A percentile compares a stretch with the other conserved stretches of the same genome.
Evolutionary conservation across 1,140 invertebrate species (phyloP).

Genomic region (Drosophila rhopaloa): DNA sequence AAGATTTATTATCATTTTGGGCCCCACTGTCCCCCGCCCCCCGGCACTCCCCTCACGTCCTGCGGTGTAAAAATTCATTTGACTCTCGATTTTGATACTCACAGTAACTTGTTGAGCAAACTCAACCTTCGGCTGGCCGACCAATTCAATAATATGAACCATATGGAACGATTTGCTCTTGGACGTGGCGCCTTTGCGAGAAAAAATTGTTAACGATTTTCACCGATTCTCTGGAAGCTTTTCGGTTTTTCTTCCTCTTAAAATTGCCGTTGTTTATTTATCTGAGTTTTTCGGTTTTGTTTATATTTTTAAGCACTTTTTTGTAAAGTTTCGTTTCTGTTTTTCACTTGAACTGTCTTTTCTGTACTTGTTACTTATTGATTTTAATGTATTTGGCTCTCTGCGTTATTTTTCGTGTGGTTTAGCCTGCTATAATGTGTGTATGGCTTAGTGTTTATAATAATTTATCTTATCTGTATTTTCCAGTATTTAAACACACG

Average conservation of each 20-base stretch:
- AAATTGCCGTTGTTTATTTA: slow-evolving; percentile 19
- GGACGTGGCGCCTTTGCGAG: slow-evolving; percentile 79
- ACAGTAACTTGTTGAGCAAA: slow-evolving; percentile 85
- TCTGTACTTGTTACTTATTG: slow-evolving; percentile 43
- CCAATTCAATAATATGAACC: slow-evolving; percentile 85
- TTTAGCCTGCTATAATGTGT: slow-evolving; percentile 36
- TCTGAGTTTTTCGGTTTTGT: slow-evolving; percentile 20
- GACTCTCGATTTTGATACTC: slow-evolving; percentile 67
- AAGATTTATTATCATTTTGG: slow-evolving; percentile 83
- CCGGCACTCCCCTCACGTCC: neutral
- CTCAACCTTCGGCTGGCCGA: slow-evolving; percentile 85
- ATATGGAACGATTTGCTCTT: slow-evolving; percentile 84
- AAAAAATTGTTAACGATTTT: slow-evolving; percentile 65
- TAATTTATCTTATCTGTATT: slow-evolving; percentile 77
- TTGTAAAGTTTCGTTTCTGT: slow-evolving; percentile 30
- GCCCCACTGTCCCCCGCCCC: neutral
- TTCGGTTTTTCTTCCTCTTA: slow-evolving; percentile 25
- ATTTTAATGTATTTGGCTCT: slow-evolving; percentile 41
- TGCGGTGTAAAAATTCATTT: slow-evolving; percentile 54
- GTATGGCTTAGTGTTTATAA: slow-evolving; percentile 34
- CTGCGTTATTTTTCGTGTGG: slow-evolving; percentile 9
- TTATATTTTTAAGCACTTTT: slow-evolving; percentile 29
- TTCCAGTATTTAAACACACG: slow-evolving; percentile 80
- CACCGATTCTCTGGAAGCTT: slow-evolving; percentile 44
- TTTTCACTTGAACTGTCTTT: slow-evolving; percentile 56